Evolutionary conservation across 2,113 vertebrate genomes (phyloP).

Genomic region (Mirza zaza): DNA sequence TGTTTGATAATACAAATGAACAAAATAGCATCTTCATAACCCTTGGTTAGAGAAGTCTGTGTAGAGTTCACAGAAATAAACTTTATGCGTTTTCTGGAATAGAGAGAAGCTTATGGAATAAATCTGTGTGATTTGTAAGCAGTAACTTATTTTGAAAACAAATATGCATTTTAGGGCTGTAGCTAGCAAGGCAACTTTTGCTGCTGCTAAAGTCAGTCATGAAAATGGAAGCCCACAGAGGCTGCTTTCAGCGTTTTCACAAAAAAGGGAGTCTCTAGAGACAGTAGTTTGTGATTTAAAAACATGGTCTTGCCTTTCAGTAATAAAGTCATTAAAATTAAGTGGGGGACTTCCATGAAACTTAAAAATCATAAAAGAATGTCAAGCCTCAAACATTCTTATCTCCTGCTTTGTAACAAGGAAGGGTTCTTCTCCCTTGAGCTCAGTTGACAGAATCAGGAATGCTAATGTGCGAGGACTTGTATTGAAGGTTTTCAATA

Average conservation of each 20-base stretch:
- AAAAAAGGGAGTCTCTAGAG: neutral
- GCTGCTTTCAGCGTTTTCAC: neutral
- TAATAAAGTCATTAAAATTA: slow-evolving; percentile 53
- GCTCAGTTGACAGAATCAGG: slow-evolving; percentile 18
- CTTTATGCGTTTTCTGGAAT: neutral
- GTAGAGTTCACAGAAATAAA: neutral
- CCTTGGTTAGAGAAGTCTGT: neutral
- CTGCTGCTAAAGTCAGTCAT: neutral
- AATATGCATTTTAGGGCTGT: neutral
- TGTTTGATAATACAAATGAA: neutral
- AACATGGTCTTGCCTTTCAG: slow-evolving; percentile 27
- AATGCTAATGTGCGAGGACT: neutral
- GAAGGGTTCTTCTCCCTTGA: slow-evolving; percentile 19
- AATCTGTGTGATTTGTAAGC: neutral
- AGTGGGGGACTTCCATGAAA: neutral
- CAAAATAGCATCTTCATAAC: neutral
- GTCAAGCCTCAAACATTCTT: neutral
- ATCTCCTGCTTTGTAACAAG: slow-evolving; percentile 12
- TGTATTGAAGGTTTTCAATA: slow-evolving; percentile 42
- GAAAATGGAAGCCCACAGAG: neutral
- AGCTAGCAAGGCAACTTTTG: neutral
- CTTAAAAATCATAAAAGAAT: slow-evolving; percentile 23
- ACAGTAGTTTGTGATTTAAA: slow-evolving; percentile 19
- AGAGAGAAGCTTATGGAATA: neutral
- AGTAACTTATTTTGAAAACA: neutral